phyloP scores from a whole-genome alignment of 2,797 vertebrate species.

The Diglossa cyanea region DNA sequence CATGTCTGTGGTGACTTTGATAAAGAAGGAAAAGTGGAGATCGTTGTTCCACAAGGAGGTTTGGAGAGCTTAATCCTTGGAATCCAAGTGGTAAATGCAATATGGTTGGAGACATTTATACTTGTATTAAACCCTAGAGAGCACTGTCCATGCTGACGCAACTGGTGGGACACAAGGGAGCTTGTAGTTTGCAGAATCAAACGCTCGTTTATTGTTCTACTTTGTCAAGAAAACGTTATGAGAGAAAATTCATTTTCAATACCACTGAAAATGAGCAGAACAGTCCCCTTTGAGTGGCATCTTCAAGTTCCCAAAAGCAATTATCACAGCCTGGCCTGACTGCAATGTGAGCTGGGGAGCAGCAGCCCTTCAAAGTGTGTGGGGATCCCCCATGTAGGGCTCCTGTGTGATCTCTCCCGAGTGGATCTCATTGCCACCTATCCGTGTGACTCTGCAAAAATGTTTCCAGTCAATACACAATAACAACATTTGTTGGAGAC shows the following conservation, averaged over 20 bases:
- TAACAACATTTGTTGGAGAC: not conserved
- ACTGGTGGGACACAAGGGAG: not conserved
- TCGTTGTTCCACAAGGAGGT: fast-evolving
- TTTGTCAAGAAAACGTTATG: not conserved
- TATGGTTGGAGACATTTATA: not conserved
- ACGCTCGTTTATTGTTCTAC: not conserved
- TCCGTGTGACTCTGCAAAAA: not conserved
- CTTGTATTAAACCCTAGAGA: not conserved
- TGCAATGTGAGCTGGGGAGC: not conserved
- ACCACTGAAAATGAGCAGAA: not conserved
- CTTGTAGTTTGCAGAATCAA: not conserved
- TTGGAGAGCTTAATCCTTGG: not conserved
- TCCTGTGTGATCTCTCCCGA: not conserved
- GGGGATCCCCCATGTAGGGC: fast-evolving
- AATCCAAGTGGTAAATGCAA: not conserved
- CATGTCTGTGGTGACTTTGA: not conserved
- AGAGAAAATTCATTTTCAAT: not conserved
- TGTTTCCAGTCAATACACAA: not conserved
- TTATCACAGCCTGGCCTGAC: not conserved
- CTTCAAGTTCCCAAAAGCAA: not conserved
- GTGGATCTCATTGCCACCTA: fast-evolving
- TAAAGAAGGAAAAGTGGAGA: not conserved
- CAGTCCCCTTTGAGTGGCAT: fast-evolving
- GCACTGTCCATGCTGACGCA: not conserved
- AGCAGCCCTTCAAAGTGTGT: not conserved